Evolutionary conservation across 2,797 vertebrate genomes (phyloP).

Genomic region (Phoeniculus purpureus): DNA sequence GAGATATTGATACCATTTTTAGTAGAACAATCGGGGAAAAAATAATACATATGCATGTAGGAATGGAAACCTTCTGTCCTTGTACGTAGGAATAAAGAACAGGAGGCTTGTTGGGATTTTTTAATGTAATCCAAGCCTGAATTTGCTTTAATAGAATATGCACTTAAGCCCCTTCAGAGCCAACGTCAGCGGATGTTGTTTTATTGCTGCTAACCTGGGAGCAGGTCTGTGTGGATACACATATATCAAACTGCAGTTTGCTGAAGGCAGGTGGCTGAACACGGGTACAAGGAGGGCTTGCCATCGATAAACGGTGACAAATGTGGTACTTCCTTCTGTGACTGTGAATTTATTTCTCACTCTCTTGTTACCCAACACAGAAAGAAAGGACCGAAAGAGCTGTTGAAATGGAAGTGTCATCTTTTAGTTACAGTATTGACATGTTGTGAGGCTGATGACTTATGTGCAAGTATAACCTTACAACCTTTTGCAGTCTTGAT

Average conservation of each 20-base stretch:
- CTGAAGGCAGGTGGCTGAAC: conserved; percentile 1
- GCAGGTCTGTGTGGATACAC: background rate
- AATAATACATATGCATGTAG: background rate
- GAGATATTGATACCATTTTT: background rate
- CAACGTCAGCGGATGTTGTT: background rate
- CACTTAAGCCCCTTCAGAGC: background rate
- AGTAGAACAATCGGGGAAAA: background rate
- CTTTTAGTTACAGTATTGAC: background rate
- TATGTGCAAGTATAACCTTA: background rate
- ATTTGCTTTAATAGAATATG: background rate
- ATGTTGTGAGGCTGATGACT: background rate
- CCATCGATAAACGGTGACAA: background rate
- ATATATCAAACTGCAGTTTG: background rate
- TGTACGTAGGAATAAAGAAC: background rate
- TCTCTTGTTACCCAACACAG: background rate
- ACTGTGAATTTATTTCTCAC: background rate
- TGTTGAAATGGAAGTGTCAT: background rate
- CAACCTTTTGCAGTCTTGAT: background rate
- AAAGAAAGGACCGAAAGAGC: background rate
- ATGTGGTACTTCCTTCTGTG: background rate
- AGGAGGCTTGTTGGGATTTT: background rate
- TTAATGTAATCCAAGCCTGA: background rate
- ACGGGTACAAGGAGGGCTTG: rapidly evolving
- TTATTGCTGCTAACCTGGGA: background rate
- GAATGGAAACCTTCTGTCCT: background rate